phyloP scores from a whole-genome alignment of 92 coral and sea anemone species.

The Galaxea fascicularis region DNA sequence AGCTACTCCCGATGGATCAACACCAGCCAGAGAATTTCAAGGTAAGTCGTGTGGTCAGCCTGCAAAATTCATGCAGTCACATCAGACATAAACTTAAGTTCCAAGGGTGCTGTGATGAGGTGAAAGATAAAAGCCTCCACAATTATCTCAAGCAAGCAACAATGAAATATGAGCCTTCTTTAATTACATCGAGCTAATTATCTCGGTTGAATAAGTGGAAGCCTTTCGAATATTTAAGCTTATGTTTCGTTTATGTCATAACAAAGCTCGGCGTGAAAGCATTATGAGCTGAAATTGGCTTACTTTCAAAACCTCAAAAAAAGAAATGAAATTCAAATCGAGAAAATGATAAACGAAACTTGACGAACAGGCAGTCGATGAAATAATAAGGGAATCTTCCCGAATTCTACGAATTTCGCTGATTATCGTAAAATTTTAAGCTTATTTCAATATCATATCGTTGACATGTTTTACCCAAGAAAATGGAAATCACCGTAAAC shows the following conservation, averaged over 20 bases:
- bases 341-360: background rate
- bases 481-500: too few relatives aligned
- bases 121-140: background rate
- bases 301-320: background rate
- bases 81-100: background rate
- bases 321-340: background rate
- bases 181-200: background rate
- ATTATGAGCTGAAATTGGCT: too few relatives aligned
- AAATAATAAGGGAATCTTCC: too few relatives aligned
- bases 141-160: too few relatives aligned
- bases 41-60: background rate
- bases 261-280: background rate
- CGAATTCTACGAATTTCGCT: too few relatives aligned
- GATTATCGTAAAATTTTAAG: too few relatives aligned
- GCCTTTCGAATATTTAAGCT: too few relatives aligned
- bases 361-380: too few relatives aligned
- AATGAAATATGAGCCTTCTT: background rate
- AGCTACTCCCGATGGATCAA: background rate
- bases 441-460: too few relatives aligned
- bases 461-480: too few relatives aligned
- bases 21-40: slow-evolving; percentile 26
- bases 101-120: background rate
- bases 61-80: background rate
- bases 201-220: background rate
- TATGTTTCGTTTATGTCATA: background rate